A percentile compares a stretch with the other conserved stretches of the same genome.
These are phyloP conservation scores for Osedax frankpressi DNA, from an alignment of 2,888 invertebrate species.

Conservation along the genomic window DNA sequence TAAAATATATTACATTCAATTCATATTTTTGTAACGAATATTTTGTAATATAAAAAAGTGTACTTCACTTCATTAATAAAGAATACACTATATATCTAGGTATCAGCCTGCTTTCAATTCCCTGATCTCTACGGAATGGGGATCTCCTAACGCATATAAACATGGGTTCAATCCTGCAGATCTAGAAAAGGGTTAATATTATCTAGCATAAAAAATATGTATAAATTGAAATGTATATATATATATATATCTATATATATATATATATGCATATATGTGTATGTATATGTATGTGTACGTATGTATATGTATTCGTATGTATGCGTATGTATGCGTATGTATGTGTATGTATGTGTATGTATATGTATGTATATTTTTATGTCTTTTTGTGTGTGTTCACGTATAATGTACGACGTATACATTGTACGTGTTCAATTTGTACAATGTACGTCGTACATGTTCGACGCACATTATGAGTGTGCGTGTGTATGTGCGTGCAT, in stretches of 20 bases:
- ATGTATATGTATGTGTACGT: neutral
- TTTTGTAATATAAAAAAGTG: too few species aligned
- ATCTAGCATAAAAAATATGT: neutral
- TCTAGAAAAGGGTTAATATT: conserved; percentile 46
- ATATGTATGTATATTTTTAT: neutral
- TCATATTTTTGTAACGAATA: too few species aligned
- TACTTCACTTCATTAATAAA: too few species aligned
- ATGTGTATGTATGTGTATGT: neutral
- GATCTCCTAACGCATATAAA: conserved; percentile 68
- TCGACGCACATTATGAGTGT: too few species aligned
- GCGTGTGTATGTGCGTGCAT: neutral
- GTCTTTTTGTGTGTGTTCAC: neutral
- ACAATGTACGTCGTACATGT: too few species aligned
- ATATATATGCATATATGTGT: neutral
- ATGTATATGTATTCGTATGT: neutral
- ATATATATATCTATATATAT: neutral
- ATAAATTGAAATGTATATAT: neutral
- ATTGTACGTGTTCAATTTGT: too few species aligned
- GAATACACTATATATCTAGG: too few species aligned
- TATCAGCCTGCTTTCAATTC: conserved; percentile 85
- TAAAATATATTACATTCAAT: too few species aligned
- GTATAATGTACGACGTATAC: too few species aligned
- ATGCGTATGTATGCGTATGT: neutral
- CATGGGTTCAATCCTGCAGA: conserved; percentile 52
- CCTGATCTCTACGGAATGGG: conserved; percentile 85